Evolutionary conservation across 2,888 invertebrate species (phyloP), one percentile per base, ranked within the genome.

Genomic region (Melolontha melolontha): DNA sequence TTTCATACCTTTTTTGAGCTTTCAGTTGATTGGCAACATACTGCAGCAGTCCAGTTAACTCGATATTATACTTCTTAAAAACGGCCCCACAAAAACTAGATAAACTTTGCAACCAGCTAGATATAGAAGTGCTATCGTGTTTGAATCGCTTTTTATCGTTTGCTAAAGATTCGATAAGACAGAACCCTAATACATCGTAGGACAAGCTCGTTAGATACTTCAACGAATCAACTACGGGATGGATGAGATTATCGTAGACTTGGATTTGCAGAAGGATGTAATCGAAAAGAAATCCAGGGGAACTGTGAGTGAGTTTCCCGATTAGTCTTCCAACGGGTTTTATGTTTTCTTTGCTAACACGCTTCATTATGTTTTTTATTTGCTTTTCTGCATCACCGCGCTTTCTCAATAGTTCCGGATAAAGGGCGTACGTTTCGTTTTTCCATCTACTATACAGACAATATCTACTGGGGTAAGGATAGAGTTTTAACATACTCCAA

Each of bases 1-100:
- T 34, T 40, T 71, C 78, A 75, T 83, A 95, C 95, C 95, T 97
- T 84, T 97, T 97, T 76, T 96, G 94, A 16, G 94, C 92, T 83
- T 98, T 98, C 14, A 99, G 88, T 80, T 98, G 94, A 85, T 99
- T 98, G 42, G 96, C 96, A 22, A 99, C 95, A 83, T 97, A 99
- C 83, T 99, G 98, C 80, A 99, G 85, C 73, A 99, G 84, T 1
- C 98, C 98, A 2, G 95, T 93, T 71, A 99, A 86, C 81, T 99
- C 99, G 68, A 98, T 95, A 77, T 92, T 93, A 83, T 99, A 99
- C 82, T 98, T 98, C 85, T 97, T 97, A 84, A 95, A 98, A 73
- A 98, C 94, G 1, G 96, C 92, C 10, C 98, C 98, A 76, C 96
- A 95, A 85, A 99, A 98, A 69, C 93, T 94, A 0, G 98, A 94